phyloP scores from a whole-genome alignment of 1,140 invertebrate species.

The Phortica variegata region DNA sequence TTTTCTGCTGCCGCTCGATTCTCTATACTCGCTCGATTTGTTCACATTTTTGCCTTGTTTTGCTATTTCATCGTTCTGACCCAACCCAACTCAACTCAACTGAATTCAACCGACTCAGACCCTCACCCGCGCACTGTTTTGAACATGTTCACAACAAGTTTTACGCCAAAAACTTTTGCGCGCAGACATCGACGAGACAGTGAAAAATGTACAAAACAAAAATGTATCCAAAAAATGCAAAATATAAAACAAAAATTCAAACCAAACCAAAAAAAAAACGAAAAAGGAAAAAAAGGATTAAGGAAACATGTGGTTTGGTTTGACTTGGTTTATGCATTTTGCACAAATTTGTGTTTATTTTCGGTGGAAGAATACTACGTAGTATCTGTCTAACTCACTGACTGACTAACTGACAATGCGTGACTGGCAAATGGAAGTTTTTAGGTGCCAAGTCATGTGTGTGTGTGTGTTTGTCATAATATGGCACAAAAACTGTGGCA shows the following conservation, averaged over 20 bases:
- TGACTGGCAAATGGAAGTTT: no score
- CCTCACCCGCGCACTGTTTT: background rate
- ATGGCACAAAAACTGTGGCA: no score
- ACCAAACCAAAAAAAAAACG: background rate
- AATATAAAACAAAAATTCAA: background rate
- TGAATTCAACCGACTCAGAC: no score
- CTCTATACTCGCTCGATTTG: no score
- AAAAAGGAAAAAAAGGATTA: background rate
- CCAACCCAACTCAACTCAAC: no score
- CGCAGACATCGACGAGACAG: slow-evolving; percentile 21
- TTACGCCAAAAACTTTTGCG: slow-evolving; percentile 21
- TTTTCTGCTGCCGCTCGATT: background rate
- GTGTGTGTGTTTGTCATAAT: no score
- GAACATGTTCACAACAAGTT: slow-evolving; percentile 13
- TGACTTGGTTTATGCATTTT: background rate
- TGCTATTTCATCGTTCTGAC: no score
- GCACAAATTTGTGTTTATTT: background rate
- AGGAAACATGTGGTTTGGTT: background rate
- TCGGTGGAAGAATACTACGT: no score
- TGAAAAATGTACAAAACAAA: background rate
- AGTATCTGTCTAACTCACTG: no score
- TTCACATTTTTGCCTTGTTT: no score
- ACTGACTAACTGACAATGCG: no score
- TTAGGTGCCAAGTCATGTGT: no score
- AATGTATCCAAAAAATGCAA: background rate